Evolutionary conservation across 2,797 vertebrate species (phyloP).

Genomic region (Enteromius unitaeniatus): DNA sequence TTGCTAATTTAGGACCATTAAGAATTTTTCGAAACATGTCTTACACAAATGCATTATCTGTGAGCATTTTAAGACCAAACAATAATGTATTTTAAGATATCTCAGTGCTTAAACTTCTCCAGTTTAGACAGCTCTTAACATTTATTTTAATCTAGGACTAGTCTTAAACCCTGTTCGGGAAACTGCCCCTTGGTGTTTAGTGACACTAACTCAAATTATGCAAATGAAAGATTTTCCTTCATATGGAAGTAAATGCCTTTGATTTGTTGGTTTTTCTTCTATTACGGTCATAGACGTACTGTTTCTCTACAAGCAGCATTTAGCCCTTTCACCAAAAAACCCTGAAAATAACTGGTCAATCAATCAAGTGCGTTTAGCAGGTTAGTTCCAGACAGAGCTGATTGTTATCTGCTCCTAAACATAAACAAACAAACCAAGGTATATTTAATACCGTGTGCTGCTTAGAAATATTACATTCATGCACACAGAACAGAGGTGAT

Average conservation of each 20-base stretch:
- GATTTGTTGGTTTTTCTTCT: not conserved
- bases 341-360: not conserved
- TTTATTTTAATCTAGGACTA: no score
- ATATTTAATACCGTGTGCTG: not conserved
- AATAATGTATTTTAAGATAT: no score
- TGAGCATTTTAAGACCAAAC: no score
- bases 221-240: not conserved
- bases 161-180: no score
- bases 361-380: not conserved
- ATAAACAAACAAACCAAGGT: not conserved
- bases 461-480: slow-evolving; percentile 15
- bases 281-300: not conserved
- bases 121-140: no score
- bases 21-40: no score
- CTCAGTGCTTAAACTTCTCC: no score
- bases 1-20: no score
- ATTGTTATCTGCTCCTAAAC: not conserved
- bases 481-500: slow-evolving; percentile 5
- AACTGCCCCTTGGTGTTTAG: no score
- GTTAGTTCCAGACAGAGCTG: not conserved
- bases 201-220: not conserved
- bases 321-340: not conserved
- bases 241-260: not conserved
- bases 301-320: not conserved
- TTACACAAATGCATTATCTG: no score